Percentiles rank a stretch among this genome's conserved stretches.
These are phyloP conservation scores for Gadus chalcogrammus DNA, from an alignment of 2,113 vertebrate genomes.

Conservation along the genomic window DNA sequence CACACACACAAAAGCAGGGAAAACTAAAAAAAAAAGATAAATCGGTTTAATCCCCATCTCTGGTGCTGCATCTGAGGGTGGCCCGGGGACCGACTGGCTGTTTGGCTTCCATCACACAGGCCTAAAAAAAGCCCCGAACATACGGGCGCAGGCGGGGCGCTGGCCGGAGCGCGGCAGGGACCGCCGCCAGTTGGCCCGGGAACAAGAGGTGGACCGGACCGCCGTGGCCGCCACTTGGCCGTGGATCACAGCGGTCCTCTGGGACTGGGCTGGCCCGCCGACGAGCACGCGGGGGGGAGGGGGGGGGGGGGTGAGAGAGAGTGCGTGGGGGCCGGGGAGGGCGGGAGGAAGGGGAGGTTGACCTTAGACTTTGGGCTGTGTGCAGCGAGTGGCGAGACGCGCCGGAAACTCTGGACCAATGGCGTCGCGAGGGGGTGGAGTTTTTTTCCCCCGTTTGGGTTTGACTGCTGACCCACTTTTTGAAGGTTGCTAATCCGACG, in stretches of 20 bases:
- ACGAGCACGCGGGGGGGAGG: constrained; percentile 40
- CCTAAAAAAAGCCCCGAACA: constrained; percentile 74
- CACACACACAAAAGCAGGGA: too few species aligned
- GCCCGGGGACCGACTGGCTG: constrained; percentile 60
- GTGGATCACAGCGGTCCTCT: constrained; percentile 76
- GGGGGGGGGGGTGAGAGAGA: constrained; percentile 46
- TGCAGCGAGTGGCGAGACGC: too few species aligned
- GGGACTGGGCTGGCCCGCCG: constrained; percentile 64
- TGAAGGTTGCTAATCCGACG: too few species aligned
- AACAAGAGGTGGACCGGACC: constrained; percentile 74
- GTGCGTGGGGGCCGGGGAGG: constrained; percentile 35
- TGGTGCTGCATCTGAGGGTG: constrained; percentile 65
- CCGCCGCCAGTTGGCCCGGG: constrained; percentile 71
- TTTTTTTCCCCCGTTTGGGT: too few species aligned
- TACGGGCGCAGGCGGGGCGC: constrained; percentile 73
- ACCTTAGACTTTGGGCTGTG: constrained; percentile 59
- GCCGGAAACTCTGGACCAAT: too few species aligned
- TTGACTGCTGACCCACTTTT: too few species aligned
- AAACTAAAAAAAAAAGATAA: constrained; percentile 41
- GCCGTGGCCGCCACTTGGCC: constrained; percentile 73
- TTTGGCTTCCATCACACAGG: constrained; percentile 60
- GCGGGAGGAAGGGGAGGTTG: constrained; percentile 58
- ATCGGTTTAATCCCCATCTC: constrained; percentile 75
- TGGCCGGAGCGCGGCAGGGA: constrained; percentile 62
- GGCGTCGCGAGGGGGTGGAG: too few species aligned